Evolutionary conservation across 30 jellyfish, hydroid and myxozoan species (phyloP).

Genomic region (Turritopsis rubra): DNA sequence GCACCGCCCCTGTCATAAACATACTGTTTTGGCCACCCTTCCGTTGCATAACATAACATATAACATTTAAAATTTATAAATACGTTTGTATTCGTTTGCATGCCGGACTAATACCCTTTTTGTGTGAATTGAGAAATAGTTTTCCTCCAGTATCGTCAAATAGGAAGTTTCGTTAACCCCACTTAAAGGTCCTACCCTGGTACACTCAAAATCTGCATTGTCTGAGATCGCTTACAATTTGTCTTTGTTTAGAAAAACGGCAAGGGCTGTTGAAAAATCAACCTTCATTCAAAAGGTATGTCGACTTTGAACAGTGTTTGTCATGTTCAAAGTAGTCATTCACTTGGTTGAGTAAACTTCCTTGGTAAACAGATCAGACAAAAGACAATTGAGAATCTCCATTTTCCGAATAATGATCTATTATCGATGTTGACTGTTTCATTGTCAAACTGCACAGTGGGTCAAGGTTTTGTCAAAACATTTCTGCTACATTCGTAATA

Average conservation of each 20-base stretch:
- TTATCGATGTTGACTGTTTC: neutral
- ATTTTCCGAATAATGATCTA: neutral
- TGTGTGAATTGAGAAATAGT: neutral
- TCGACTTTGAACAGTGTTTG: neutral
- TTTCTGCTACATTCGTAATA: neutral
- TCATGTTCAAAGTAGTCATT: neutral
- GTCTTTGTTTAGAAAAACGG: neutral
- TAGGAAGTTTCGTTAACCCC: neutral
- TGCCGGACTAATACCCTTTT: too few relatives aligned
- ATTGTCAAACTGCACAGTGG: slow-evolving; percentile 16
- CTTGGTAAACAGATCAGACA: slow-evolving; percentile 5
- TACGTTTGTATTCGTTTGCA: too few relatives aligned
- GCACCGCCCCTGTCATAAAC: too few relatives aligned
- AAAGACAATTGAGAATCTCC: neutral
- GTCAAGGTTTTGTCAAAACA: neutral
- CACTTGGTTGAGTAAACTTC: slow-evolving; percentile 7
- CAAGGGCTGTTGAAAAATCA: neutral
- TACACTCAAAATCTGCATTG: neutral
- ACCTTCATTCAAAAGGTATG: neutral
- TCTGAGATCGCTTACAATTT: neutral
- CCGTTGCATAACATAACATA: neutral
- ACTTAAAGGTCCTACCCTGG: neutral
- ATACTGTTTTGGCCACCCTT: neutral
- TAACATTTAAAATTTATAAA: too few relatives aligned
- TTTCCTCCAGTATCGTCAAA: neutral